Evolutionary conservation across 2,888 invertebrate genomes (phyloP).

Genomic region (Oeneis ivallda): DNA sequence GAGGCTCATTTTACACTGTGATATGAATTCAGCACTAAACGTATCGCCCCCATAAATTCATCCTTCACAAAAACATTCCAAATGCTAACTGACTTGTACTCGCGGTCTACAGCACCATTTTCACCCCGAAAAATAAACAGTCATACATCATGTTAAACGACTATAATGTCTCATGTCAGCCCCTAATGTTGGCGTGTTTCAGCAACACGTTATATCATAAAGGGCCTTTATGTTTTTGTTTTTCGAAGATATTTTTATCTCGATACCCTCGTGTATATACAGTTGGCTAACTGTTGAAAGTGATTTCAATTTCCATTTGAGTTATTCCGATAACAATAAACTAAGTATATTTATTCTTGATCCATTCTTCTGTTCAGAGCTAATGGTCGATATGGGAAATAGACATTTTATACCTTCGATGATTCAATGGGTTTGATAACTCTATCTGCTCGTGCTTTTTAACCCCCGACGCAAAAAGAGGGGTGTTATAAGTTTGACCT

Average conservation of each 20-base stretch:
- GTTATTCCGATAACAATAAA: not conserved
- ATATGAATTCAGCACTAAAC: not conserved
- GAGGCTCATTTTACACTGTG: too few species aligned
- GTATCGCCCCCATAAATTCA: not conserved
- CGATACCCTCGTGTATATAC: slow-evolving; percentile 12
- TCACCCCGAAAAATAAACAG: slow-evolving; percentile 24
- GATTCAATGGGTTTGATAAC: too few species aligned
- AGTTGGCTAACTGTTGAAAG: not conserved
- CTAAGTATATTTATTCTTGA: not conserved
- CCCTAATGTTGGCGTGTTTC: slow-evolving; percentile 21
- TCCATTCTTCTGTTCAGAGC: too few species aligned
- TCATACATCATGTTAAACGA: slow-evolving; percentile 25
- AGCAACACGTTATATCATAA: slow-evolving; percentile 15
- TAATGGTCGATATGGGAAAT: too few species aligned
- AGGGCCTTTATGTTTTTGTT: slow-evolving; percentile 32
- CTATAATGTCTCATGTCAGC: slow-evolving; percentile 22
- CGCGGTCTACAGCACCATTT: slow-evolving; percentile 13
- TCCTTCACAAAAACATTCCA: slow-evolving; percentile 18
- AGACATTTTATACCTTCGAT: not conserved
- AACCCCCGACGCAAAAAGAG: too few species aligned
- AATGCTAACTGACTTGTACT: slow-evolving; percentile 16
- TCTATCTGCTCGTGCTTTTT: too few species aligned
- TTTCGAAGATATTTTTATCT: slow-evolving; percentile 32
- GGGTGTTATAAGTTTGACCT: too few species aligned
- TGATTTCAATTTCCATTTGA: not conserved